Conservation (phyloP, 1,140 invertebrate genomes). For the Penaeus japonicus region DNA sequence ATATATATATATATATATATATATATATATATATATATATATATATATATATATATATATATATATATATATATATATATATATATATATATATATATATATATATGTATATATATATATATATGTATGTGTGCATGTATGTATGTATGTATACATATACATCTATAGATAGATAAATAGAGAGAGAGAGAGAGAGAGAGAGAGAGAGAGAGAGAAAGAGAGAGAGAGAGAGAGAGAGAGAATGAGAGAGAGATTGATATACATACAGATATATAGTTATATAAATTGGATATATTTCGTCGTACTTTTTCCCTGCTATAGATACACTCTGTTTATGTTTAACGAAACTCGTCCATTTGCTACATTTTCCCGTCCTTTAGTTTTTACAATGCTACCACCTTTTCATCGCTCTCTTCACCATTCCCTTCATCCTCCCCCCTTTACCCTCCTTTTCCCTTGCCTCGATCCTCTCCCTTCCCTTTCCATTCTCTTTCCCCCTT, state of each 20-base stretch:
- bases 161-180: neutral
- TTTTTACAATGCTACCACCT: neutral
- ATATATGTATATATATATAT: neutral
- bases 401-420: neutral
- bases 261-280: neutral
- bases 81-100: neutral
- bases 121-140: neutral
- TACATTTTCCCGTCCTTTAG: neutral
- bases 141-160: neutral
- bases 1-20: slow-evolving; percentile 7
- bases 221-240: neutral
- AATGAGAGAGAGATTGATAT: neutral
- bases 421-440: neutral
- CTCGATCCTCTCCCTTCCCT: too few relatives aligned
- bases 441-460: neutral
- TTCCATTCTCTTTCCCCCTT: neutral
- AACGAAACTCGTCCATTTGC: neutral
- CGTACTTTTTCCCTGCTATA: too few relatives aligned
- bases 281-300: neutral
- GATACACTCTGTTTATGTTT: too few relatives aligned
- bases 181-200: neutral
- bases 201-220: neutral
- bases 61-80: neutral
- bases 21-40: neutral
- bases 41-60: neutral